These are phyloP conservation scores for Cheilosia soror DNA, from an alignment of 2,888 invertebrate genomes.

Conservation along the genomic window DNA sequence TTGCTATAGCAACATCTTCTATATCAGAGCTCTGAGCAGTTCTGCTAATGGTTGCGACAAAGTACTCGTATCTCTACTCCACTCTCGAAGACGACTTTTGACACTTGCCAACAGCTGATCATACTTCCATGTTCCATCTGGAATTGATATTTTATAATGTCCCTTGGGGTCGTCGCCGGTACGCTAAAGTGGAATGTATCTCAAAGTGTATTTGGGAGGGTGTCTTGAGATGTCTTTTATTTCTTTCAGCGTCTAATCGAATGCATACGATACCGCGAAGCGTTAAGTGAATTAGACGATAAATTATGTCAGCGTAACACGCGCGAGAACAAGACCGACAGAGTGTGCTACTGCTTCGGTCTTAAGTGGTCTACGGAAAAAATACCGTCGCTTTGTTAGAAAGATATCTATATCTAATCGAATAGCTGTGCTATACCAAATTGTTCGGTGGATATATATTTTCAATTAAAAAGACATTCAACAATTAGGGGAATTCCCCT, in stretches of 20 bases:
- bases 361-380: conserved; percentile 58
- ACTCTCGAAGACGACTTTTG: conserved; percentile 46
- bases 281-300: conserved; percentile 75
- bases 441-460: conserved; percentile 62
- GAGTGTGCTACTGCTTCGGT: conserved; percentile 22
- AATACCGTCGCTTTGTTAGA: not conserved
- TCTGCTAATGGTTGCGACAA: conserved; percentile 41
- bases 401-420: conserved; percentile 49
- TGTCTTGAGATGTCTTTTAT: conserved; percentile 53
- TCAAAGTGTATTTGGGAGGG: conserved; percentile 29
- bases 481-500: conserved; percentile 66
- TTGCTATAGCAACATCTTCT: conserved; percentile 39
- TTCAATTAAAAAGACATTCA: conserved; percentile 73
- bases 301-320: conserved; percentile 73
- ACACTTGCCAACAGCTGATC: conserved; percentile 74
- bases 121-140: conserved; percentile 66
- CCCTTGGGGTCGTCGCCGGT: conserved; percentile 50
- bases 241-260: conserved; percentile 63
- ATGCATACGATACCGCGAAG: conserved; percentile 71
- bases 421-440: conserved; percentile 59
- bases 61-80: not conserved
- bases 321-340: conserved; percentile 44
- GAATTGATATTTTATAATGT: conserved; percentile 65
- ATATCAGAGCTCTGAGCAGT: conserved; percentile 34
- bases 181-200: conserved; percentile 45